phyloP scores from a whole-genome alignment of 2,888 invertebrate genomes.

The Nymphalis c-album region DNA sequence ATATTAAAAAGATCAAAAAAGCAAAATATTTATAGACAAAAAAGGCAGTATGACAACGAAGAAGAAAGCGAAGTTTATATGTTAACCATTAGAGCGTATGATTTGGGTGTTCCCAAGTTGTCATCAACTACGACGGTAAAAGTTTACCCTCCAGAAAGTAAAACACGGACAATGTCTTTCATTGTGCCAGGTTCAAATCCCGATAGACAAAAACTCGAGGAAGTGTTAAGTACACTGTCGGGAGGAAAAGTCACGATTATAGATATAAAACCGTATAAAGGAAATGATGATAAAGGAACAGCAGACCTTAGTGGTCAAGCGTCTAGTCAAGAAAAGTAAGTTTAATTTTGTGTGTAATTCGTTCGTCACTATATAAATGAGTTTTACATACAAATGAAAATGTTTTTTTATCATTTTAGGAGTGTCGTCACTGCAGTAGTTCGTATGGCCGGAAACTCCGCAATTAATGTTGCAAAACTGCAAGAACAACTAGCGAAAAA shows the following conservation, averaged over 20 bases:
- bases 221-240: slow-evolving; percentile 88
- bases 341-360: too few relatives aligned
- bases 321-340: slow-evolving; percentile 82
- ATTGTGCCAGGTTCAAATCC: slow-evolving; percentile 90
- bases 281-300: slow-evolving; percentile 79
- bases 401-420: too few relatives aligned
- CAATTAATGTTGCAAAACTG: slow-evolving; percentile 87
- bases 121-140: slow-evolving; percentile 87
- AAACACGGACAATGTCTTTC: slow-evolving; percentile 89
- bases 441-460: slow-evolving; percentile 83
- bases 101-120: slow-evolving; percentile 90
- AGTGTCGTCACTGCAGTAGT: slow-evolving; percentile 88
- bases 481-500: slow-evolving; percentile 82
- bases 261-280: slow-evolving; percentile 86
- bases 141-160: slow-evolving; percentile 89
- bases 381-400: too few relatives aligned
- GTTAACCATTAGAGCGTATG: slow-evolving; percentile 90
- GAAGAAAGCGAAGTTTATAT: slow-evolving; percentile 81
- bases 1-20: slow-evolving; percentile 69
- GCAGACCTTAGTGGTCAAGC: slow-evolving; percentile 76
- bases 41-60: slow-evolving; percentile 71
- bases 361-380: too few relatives aligned
- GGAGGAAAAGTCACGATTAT: slow-evolving; percentile 90
- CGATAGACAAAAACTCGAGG: slow-evolving; percentile 87
- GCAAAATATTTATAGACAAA: slow-evolving; percentile 69